phyloP scores from a whole-genome alignment of 2,888 invertebrate species.

The Thumatha senex region DNA sequence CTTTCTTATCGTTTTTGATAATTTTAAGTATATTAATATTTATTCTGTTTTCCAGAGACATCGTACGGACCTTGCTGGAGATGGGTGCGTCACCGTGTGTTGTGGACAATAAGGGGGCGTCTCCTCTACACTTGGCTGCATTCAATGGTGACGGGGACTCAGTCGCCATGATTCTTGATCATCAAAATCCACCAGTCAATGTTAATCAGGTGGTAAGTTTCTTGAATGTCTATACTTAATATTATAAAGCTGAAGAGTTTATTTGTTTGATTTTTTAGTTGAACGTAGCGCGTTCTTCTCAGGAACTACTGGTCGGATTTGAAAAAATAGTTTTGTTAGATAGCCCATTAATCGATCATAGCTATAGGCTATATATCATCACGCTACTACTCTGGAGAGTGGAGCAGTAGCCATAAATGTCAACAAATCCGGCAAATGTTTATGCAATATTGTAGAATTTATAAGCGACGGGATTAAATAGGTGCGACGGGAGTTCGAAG shows the following conservation, averaged over 20 bases:
- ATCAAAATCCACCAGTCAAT: constrained; percentile 92
- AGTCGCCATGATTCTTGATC: constrained; percentile 91
- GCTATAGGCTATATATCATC: too few relatives aligned
- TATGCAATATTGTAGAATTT: too few relatives aligned
- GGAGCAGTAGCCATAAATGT: too few relatives aligned
- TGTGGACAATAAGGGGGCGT: constrained; percentile 94
- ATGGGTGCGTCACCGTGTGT: constrained; percentile 95
- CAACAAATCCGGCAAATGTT: too few relatives aligned
- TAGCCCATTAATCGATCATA: too few relatives aligned
- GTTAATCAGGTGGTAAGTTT: constrained; percentile 91
- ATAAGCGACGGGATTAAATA: too few relatives aligned
- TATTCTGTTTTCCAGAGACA: constrained; percentile 85
- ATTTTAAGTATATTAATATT: constrained; percentile 1
- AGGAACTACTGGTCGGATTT: too few relatives aligned
- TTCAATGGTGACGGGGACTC: constrained; percentile 97
- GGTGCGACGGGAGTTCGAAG: too few relatives aligned
- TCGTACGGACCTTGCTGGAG: constrained; percentile 91
- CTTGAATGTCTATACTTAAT: background rate
- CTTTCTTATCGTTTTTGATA: background rate
- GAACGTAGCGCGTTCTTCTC: too few relatives aligned
- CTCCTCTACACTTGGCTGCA: constrained; percentile 96
- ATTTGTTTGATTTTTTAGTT: background rate
- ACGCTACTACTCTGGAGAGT: too few relatives aligned
- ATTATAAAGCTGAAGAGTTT: too few relatives aligned
- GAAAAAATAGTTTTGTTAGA: too few relatives aligned